Base-by-base conservation (phyloP, 1,140 invertebrate genomes). In the Bombus huntii region DNA sequence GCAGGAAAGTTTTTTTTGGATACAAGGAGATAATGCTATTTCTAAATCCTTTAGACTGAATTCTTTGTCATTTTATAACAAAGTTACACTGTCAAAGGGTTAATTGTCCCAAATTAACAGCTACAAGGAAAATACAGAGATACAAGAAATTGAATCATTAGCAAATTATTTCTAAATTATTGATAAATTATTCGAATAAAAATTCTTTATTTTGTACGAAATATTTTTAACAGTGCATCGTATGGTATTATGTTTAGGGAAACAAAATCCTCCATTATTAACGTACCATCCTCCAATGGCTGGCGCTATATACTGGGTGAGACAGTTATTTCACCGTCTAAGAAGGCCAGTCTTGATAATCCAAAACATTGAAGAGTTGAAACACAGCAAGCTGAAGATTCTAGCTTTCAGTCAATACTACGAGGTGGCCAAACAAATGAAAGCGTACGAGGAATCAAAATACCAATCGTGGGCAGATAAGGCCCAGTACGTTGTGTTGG, bases 231-330 rank as follows among this genome's bases (percentile, higher is more conserved):
- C 0, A 1, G 0, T 6, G 28, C 6, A 34, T 66, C 15, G n/a
- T 18, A 31, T 2, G 9, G 18, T 22, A 37, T 18, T 1, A 39
- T 22, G 18, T 53, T 53, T 53, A 98, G 97, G 96, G 96, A 93
- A 96, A 96, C 84, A 97, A 85, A 95, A 96, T 83, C 98, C 98
- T 1, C 97, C 97, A 1, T 91, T 98, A 25, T 95, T 97, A 25
- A 96, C 97, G 72, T 96, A 98, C 91, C 97, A 98, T 88, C 97
- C 98, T 1, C 97, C 97, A 0, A 95, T 97, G 31, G 96, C 97
- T 37, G 98, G 98, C 34, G 96, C 97, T 28, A 98, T 99, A 75
- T 97, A 96, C 92, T 99, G 98, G 98, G 97, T 97, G 9, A 96
- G 97, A 57, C 96, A 97, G 68, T 93, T 98, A 25, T 98, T 98